Evolutionary conservation across 2,888 invertebrate species (phyloP).

Genomic region (Hylaea fasciaria): DNA sequence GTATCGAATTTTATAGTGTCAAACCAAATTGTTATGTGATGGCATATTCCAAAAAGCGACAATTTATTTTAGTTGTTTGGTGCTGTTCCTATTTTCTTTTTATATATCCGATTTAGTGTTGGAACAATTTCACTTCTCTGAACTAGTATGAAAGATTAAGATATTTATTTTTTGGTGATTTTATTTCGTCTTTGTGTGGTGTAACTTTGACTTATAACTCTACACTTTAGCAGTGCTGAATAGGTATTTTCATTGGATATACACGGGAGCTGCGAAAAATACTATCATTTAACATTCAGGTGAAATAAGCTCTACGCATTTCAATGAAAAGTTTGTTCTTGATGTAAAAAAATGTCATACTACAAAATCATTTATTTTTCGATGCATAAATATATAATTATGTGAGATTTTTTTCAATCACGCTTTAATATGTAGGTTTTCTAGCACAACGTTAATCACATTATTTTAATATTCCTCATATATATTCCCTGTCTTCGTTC

Average conservation of each 20-base stretch:
- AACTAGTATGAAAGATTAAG: slow-evolving; percentile 44
- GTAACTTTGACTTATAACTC: slow-evolving; percentile 22
- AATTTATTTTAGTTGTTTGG: slow-evolving; percentile 43
- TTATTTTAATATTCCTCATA: neutral
- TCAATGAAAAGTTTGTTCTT: too few relatives aligned
- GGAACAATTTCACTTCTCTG: slow-evolving; percentile 34
- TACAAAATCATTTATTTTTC: too few relatives aligned
- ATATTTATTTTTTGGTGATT: slow-evolving; percentile 17
- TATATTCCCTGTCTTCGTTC: neutral
- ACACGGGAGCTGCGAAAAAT: too few relatives aligned
- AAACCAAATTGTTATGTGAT: slow-evolving; percentile 49
- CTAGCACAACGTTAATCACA: neutral
- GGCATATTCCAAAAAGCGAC: slow-evolving; percentile 48
- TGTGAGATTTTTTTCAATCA: too few relatives aligned
- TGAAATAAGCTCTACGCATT: too few relatives aligned
- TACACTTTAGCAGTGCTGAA: too few relatives aligned
- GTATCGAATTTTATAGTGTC: neutral
- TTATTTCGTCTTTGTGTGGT: slow-evolving; percentile 15
- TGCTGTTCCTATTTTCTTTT: slow-evolving; percentile 54
- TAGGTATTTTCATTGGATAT: too few relatives aligned
- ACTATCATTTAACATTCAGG: too few relatives aligned
- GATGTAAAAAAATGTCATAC: too few relatives aligned
- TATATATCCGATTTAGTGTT: slow-evolving; percentile 38
- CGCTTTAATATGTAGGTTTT: neutral
- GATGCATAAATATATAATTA: too few relatives aligned